A percentile compares a stretch with the other conserved stretches of the same genome.
phyloP scores from a whole-genome alignment of 2,797 vertebrate genomes.

The Amblyopsis hoosieri region DNA sequence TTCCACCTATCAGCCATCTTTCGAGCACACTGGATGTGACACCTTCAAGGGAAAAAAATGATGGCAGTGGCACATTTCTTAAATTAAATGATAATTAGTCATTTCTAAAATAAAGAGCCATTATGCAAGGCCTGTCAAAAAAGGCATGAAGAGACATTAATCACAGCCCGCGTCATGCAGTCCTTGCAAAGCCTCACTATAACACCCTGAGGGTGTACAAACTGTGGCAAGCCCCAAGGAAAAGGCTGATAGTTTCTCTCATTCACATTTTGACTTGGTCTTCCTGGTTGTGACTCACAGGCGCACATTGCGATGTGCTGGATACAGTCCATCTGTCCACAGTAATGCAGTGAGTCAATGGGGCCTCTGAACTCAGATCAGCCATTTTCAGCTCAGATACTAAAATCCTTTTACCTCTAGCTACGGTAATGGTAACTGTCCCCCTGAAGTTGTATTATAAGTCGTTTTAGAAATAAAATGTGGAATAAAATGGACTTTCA shows the following conservation, averaged over 20 bases:
- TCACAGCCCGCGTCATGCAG: constrained; percentile 85
- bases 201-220: constrained; percentile 85
- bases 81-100: constrained; percentile 89
- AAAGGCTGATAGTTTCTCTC: constrained; percentile 86
- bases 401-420: constrained; percentile 71
- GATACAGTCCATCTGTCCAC: constrained; percentile 88
- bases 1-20: constrained; percentile 60
- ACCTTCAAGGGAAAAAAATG: constrained; percentile 70
- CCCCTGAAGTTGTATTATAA: too few species aligned
- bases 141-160: constrained; percentile 90
- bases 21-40: constrained; percentile 77
- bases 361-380: constrained; percentile 75
- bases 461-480: too few species aligned
- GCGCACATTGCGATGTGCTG: constrained; percentile 88
- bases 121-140: constrained; percentile 87
- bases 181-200: constrained; percentile 74
- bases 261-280: constrained; percentile 94
- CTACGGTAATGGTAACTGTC: constrained; percentile 43
- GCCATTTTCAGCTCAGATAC: constrained; percentile 70
- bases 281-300: constrained; percentile 84
- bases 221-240: constrained; percentile 80
- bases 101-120: constrained; percentile 83
- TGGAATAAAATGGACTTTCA: too few species aligned
- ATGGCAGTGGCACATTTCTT: constrained; percentile 77
- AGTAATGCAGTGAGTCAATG: constrained; percentile 81